phyloP scores from a whole-genome alignment of 2,113 vertebrate species.

The Istiophorus platypterus region DNA sequence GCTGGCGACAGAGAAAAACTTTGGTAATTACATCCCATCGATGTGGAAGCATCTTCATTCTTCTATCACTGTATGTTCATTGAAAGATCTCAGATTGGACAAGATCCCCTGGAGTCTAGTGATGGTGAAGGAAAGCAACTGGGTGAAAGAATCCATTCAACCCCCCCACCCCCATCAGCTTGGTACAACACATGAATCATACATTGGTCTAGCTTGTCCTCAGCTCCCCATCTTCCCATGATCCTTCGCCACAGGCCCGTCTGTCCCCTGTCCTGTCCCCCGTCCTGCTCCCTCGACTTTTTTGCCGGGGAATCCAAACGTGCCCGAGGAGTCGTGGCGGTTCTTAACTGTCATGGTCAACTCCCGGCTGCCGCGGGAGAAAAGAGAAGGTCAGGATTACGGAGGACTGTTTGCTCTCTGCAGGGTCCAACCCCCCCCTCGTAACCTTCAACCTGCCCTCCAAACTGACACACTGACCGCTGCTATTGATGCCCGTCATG shows the following conservation, averaged over 20 bases:
- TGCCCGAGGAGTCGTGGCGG: constrained; percentile 48
- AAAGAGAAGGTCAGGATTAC: constrained; percentile 75
- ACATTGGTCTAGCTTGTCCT: neutral
- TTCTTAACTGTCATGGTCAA: constrained; percentile 76
- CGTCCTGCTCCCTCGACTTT: constrained; percentile 9
- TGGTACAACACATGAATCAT: too few species aligned
- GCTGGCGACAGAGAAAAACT: too few species aligned
- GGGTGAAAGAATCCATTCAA: too few species aligned
- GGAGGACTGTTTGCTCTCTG: constrained; percentile 64
- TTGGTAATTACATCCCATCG: too few species aligned
- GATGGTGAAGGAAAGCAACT: too few species aligned
- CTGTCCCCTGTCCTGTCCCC: neutral
- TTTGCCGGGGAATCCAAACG: constrained; percentile 55
- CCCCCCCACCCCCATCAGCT: too few species aligned
- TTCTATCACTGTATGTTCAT: too few species aligned
- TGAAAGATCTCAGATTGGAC: too few species aligned
- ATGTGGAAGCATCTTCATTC: too few species aligned
- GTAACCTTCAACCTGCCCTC: constrained; percentile 76
- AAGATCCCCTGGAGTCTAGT: too few species aligned
- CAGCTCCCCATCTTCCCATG: constrained; percentile 1
- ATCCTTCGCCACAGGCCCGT: neutral
- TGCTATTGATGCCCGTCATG: constrained; percentile 17
- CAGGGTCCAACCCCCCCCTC: constrained; percentile 5
- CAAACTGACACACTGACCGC: constrained; percentile 52
- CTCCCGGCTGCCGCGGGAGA: constrained; percentile 47